Base-by-base conservation (phyloP, 2,113 vertebrate species). In the Nansenia antarctica region DNA sequence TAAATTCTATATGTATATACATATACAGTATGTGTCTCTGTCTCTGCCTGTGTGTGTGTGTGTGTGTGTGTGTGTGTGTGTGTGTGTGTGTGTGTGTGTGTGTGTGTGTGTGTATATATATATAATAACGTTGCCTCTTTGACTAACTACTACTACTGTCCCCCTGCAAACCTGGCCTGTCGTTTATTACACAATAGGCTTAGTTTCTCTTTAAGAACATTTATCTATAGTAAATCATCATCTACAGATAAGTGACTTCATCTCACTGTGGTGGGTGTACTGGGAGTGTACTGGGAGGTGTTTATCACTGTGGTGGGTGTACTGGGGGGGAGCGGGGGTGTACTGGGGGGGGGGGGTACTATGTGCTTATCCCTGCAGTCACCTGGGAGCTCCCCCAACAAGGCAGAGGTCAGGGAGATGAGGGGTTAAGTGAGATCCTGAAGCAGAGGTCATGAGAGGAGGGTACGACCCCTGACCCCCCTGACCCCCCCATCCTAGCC, bases 401-500 rank as follows among this genome's bases (percentile, higher is more conserved):
- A 71, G 80, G 62, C 47, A 63, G 63, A 76, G 84, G 87, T 90
- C 87, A 87, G 55, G 63, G 64, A 58, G 80, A 78, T 76, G 77
- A 85, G 85, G 84, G 90, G 89, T 90, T 90, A 91, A 92, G 85
- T 87, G 88, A 82, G 70, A 63, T 60, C 74, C 84, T 70, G 86
- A 87, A 72, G 74, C 77, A 42, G 65, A 82, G 88, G 87, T 90
- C 86, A 83, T 53, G 39, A 7, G 49, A 62, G 39, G 69, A 82
- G 84, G 81, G 83, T 58, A 3, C 42, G 62, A 87, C 88, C 90
- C 76, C 72, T 89, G 52, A 86, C 81, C 83, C 73, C 65, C 18
- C 68, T 69, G 20, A 66, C 78, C 54, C 47, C 73, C 11, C 20
- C 11, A 37, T 11, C 7, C 45, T 9, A 49, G 45, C 53, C 53